phyloP scores from a whole-genome alignment of 1,140 invertebrate genomes.

The Cydia pomonella region DNA sequence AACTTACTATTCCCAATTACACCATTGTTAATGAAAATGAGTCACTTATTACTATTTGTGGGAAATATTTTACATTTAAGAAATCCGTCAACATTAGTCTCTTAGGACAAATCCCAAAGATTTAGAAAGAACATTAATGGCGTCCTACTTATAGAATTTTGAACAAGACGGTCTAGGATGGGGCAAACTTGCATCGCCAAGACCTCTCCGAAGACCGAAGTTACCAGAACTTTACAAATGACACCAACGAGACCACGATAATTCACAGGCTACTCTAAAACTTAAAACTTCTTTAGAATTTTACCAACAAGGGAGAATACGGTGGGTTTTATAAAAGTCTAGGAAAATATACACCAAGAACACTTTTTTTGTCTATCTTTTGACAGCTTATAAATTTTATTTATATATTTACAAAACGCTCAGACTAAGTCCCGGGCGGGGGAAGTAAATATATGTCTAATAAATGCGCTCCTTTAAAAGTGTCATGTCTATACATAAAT shows the following conservation, averaged over 20 bases:
- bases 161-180: slow-evolving; percentile 29
- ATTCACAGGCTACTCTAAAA: slow-evolving; percentile 74
- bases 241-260: slow-evolving; percentile 73
- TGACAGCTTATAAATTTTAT: too few relatives aligned
- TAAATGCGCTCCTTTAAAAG: too few relatives aligned
- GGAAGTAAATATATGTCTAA: too few relatives aligned
- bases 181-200: slow-evolving; percentile 48
- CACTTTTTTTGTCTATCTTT: too few relatives aligned
- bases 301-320: slow-evolving; percentile 60
- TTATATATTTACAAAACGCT: too few relatives aligned
- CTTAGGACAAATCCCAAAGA: background rate
- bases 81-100: background rate
- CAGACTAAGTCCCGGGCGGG: too few relatives aligned
- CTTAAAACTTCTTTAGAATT: slow-evolving; percentile 71
- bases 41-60: too few relatives aligned
- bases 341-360: background rate
- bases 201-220: slow-evolving; percentile 47
- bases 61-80: too few relatives aligned
- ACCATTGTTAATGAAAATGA: too few relatives aligned
- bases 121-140: background rate
- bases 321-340: slow-evolving; percentile 41
- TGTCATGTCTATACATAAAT: too few relatives aligned
- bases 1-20: too few relatives aligned
- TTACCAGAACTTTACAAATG: slow-evolving; percentile 69
- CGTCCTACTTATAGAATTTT: slow-evolving; percentile 6